Base-by-base conservation (phyloP, 2,888 invertebrate genomes). In the Lypha dubia region DNA sequence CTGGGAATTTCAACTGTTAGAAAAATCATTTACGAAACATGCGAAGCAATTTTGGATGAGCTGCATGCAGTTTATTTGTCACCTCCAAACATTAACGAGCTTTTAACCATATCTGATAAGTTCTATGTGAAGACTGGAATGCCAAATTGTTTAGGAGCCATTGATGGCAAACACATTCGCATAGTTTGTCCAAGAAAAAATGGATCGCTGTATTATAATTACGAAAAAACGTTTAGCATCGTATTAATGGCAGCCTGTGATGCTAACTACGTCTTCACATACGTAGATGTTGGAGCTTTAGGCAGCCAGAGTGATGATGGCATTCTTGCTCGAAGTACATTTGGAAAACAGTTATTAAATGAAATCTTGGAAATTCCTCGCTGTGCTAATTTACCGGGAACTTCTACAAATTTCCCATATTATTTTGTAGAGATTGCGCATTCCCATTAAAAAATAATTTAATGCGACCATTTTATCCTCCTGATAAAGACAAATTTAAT, bases 201-300 rank as follows among this genome's bases (percentile, higher is more conserved):
- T 35, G 65, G 56, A n/a, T 58, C 35, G 17, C 46, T 32, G 20
- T 49, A 68, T 44, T 74, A 24, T n/a, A 75, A 76, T 44, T 62
- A 75, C 41, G 70, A 76, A 28, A 41, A 35, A 20, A 62, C 62
- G 1, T 38, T 68, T 58, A 74, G 79, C 46, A 58, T 73, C 41
- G 44, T 83, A 15, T 53, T 83, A 28, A 38, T 74, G 73, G 17
- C 46, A 17, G 46, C 46, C 2, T 49, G 46, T 20, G 46, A 20
- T 49, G n/a, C 46, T 20, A 49, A 67, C 58, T 79, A 83, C 49
- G 63, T 79, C 5, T 83, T 83, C 35, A 41, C 75, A 51, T 70
- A 79, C 44, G 76, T 71, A 20, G 79, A 84, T 38, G 71, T 76
- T 7, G 56, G 71, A 28, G 56, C 63, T 17, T 58, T 70, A 49